Conservation (phyloP, 2,113 vertebrate species). For the Ramphastos sulfuratus region DNA sequence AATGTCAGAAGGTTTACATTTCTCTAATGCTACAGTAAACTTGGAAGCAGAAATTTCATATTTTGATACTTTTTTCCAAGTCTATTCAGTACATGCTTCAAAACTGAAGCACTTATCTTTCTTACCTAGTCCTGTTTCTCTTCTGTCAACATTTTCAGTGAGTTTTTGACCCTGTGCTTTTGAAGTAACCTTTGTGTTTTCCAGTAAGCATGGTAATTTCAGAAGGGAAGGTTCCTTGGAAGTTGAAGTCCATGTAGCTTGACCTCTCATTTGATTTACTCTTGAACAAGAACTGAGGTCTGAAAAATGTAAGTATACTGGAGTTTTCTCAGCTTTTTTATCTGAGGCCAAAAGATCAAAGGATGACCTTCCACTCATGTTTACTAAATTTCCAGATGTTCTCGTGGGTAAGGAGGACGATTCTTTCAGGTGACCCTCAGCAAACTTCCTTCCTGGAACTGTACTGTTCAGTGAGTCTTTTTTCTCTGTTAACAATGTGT, state of each 20-base stretch:
- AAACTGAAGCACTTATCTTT: conserved; percentile 2
- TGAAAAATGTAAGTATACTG: conserved; percentile 58
- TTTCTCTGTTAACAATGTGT: conserved; percentile 54
- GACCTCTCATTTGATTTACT: conserved; percentile 73
- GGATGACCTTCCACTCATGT: conserved; percentile 66
- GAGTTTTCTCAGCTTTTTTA: conserved; percentile 74
- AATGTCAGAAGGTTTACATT: neutral
- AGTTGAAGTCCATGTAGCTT: conserved; percentile 44
- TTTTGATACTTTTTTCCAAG: neutral
- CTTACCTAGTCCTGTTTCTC: conserved; percentile 66
- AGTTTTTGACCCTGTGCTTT: conserved; percentile 12
- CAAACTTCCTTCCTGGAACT: conserved; percentile 59
- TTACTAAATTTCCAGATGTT: conserved; percentile 69
- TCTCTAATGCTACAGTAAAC: neutral
- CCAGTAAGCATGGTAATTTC: conserved; percentile 30
- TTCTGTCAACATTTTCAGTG: neutral
- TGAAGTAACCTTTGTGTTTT: conserved; percentile 53
- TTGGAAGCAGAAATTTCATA: neutral
- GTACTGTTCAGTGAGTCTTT: conserved; percentile 30
- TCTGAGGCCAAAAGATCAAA: conserved; percentile 75
- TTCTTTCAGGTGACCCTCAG: conserved; percentile 69
- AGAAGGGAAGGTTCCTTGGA: conserved; percentile 46
- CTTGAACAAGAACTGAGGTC: conserved; percentile 54
- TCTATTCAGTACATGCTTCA: neutral
- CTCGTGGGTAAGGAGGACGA: conserved; percentile 63